phyloP scores from a whole-genome alignment of 2,797 vertebrate species.

The Picus viridis region DNA sequence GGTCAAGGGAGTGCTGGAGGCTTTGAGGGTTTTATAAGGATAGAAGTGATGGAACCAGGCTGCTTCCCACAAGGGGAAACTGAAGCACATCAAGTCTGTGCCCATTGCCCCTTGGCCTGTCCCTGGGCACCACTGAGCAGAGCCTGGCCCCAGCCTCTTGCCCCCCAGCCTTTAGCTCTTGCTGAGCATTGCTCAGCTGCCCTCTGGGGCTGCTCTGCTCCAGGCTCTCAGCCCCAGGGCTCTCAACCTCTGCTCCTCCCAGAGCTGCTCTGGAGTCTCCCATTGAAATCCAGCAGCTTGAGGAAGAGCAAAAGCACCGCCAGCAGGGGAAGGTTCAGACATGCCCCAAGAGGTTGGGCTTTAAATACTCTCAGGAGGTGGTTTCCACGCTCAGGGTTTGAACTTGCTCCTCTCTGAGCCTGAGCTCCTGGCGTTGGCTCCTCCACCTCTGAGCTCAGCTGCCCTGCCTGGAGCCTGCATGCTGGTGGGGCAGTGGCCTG shows the following conservation, averaged over 20 bases:
- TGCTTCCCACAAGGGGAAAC: not conserved
- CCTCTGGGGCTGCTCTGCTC: too few relatives aligned
- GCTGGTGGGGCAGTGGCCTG: not conserved
- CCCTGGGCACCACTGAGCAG: too few relatives aligned
- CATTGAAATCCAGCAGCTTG: not conserved
- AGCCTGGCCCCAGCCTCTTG: too few relatives aligned
- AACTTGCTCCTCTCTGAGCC: not conserved
- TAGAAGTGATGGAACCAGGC: accelerated
- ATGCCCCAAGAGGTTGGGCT: not conserved
- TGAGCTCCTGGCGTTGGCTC: not conserved
- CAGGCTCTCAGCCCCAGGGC: too few relatives aligned
- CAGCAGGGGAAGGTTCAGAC: not conserved
- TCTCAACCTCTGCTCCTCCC: not conserved
- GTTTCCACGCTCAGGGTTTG: not conserved
- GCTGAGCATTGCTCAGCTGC: too few relatives aligned
- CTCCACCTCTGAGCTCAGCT: not conserved
- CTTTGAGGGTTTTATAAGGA: not conserved
- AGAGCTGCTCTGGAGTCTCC: not conserved
- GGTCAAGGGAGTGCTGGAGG: not conserved
- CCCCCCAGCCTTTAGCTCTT: too few relatives aligned
- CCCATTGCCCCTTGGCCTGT: too few relatives aligned
- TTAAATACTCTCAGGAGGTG: not conserved
- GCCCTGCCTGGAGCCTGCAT: not conserved
- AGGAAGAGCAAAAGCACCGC: not conserved
- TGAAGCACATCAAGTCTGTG: not conserved